Evolutionary conservation across 1,140 invertebrate genomes (phyloP), one percentile per base, ranked within the genome.

Genomic region (Phthorimaea operculella): DNA sequence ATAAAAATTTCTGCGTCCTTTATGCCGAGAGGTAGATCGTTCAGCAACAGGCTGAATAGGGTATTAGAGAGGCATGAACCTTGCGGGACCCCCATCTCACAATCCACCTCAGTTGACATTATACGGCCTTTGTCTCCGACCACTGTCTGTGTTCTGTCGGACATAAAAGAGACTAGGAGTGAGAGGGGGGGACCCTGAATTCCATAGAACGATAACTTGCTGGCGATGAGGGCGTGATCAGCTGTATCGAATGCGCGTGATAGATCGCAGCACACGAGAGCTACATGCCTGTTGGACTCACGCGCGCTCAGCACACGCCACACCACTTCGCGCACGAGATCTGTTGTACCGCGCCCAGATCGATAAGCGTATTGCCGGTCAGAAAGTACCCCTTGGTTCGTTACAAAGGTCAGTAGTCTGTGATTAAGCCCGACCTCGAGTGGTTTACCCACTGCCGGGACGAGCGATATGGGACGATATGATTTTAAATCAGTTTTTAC

Each of bases 321-420:
- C 7, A 53, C 18, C 3, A 53, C 36, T 17, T 53, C 52, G 9
- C 52, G 52, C 15, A 53, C 52, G 14, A 53, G 36, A 18, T 42
- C 52, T 1, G 17, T 45, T 5, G 52, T 42, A 18, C 11, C n/a
- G 36, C 39, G 15, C 6, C 52, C 52, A 15, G n/a, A 14, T 15
- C 36, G 34, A 18, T 53, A 53, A 6, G 52, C 52, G 17, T 53
- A 53, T 18, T 53, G 52, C 39, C 52, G n/a, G 14, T 53, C 52
- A 4, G 50, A 51, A 11, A 45, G 16, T 9, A 16, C 15, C 11
- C 15, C 16, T 11, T 15, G 12, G 8, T 15, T 9, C 8, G 8
- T 47, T 9, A 11, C 8, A 47, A 47, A 47, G 44, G 44, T 14
- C 12, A 47, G 8, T 9, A 47, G 8, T 16, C 44, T 47, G 1